Percentiles rank a stretch among this genome's conserved stretches.
Evolutionary conservation across 1,140 invertebrate species (phyloP).

Genomic region (Papilio aristodemus): DNA sequence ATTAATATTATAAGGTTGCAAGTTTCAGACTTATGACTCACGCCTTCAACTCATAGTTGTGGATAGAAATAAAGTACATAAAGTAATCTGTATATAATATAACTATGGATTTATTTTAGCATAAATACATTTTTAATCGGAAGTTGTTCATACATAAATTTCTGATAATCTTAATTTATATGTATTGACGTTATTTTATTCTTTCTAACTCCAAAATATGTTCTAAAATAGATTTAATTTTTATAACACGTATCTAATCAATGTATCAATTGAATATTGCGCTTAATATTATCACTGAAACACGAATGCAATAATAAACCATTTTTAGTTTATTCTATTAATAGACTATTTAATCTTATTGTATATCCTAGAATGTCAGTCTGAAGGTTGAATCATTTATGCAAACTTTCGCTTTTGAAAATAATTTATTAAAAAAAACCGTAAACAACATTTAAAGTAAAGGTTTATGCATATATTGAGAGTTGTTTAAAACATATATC

Average conservation of each 20-base stretch:
- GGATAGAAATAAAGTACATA: too few species aligned
- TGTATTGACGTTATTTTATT: too few species aligned
- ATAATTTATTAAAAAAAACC: background rate
- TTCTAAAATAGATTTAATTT: too few species aligned
- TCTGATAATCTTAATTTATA: too few species aligned
- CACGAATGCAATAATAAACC: too few species aligned
- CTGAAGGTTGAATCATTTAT: background rate
- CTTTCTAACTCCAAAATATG: background rate
- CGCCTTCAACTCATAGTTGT: too few species aligned
- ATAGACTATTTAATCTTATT: background rate
- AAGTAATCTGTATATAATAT: too few species aligned
- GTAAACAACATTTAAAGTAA: background rate
- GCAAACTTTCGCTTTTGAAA: slow-evolving; percentile 8
- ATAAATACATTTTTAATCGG: too few species aligned
- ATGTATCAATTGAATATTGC: background rate
- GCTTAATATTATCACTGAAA: background rate
- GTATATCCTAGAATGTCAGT: background rate
- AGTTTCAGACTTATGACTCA: background rate
- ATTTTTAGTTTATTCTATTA: too few species aligned
- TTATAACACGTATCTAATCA: background rate
- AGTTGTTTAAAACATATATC: background rate
- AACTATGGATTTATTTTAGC: too few species aligned
- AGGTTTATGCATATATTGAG: background rate
- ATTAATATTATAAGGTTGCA: background rate
- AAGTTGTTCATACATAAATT: too few species aligned